Evolutionary conservation across 2,113 vertebrate species (phyloP), one percentile per base, ranked within the genome.

Genomic region (Neotoma lepida): DNA sequence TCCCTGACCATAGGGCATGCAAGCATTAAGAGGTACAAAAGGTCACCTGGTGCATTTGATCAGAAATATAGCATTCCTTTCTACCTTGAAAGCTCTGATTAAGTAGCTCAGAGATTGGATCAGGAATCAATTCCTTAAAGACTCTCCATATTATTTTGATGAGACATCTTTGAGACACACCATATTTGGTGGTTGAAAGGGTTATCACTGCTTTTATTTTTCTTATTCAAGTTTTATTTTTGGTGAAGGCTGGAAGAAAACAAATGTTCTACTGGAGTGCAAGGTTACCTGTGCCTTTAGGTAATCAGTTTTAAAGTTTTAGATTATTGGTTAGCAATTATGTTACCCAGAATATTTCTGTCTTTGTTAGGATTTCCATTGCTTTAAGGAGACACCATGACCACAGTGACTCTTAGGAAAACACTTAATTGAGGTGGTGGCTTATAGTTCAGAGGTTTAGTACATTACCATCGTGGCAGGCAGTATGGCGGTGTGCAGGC

Each of bases 171-270:
- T 39, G 17, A 89, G n/a, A 93, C 94, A 77, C 61, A 73, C 6
- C 39, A 30, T 28, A 33, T 87, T 66, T 81, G 33, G 90, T 35
- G 28, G 41, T 76, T 66, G 64, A 20, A 92, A 66, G 85, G 73
- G 90, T 86, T 46, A 87, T 70, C 82, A 88, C 15, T 80, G 18
- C 78, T 78, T 90, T 74, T 51, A 80, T 49, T 95, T 87, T 93
- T 91, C 71, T 89, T 71, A 54, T 30, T 66, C 44, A 51, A 94
- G 3, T 61, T 89, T 76, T 87, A 46, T 46, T 86, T 82, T 80
- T 63, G 80, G 17, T 76, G 56, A 93, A 86, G 90, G 64, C 20
- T 86, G 39, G 4, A 93, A 86, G 1, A 77, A 28, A 88, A 51
- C 44, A 41, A 13, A 81, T 91, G 20, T 63, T 82, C 80, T 91